phyloP scores from a whole-genome alignment of 1,140 invertebrate species.

The Plodia interpunctella region DNA sequence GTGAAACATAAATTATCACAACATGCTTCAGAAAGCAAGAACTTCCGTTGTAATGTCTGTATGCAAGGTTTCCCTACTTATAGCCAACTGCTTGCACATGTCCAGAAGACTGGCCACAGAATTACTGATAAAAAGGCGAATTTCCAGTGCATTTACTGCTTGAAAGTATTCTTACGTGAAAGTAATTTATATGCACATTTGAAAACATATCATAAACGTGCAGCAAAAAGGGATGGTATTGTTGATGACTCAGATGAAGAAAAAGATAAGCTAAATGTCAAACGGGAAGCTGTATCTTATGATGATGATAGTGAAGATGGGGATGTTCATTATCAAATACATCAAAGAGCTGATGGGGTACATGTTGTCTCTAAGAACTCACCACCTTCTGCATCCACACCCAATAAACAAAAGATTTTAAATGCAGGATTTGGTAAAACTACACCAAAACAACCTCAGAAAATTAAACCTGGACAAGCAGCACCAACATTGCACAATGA shows the following conservation, averaged over 20 bases:
- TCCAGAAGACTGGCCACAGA: conserved; percentile 78
- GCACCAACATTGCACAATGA: conserved; percentile 18
- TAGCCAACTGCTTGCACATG: conserved; percentile 73
- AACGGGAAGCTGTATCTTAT: conserved; percentile 53
- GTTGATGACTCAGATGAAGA: conserved; percentile 78
- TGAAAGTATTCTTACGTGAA: conserved; percentile 80
- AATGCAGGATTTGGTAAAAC: conserved; percentile 40
- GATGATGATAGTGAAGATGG: conserved; percentile 51
- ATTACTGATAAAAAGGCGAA: conserved; percentile 70
- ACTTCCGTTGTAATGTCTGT: conserved; percentile 75
- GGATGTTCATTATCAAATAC: conserved; percentile 58
- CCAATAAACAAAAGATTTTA: conserved; percentile 53
- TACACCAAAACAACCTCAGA: conserved; percentile 18
- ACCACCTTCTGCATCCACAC: conserved; percentile 29
- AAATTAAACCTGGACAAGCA: conserved; percentile 14
- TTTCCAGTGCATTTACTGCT: conserved; percentile 83
- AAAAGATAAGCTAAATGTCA: conserved; percentile 39
- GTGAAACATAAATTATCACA: conserved; percentile 81
- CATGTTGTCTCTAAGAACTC: conserved; percentile 69
- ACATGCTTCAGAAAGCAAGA: conserved; percentile 36
- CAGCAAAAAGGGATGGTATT: conserved; percentile 79
- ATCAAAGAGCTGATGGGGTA: conserved; percentile 62
- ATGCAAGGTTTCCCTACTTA: conserved; percentile 72
- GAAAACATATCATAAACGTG: conserved; percentile 79
- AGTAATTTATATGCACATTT: conserved; percentile 82